phyloP scores from a whole-genome alignment of 2,113 vertebrate genomes.

The Kryptolebias marmoratus region DNA sequence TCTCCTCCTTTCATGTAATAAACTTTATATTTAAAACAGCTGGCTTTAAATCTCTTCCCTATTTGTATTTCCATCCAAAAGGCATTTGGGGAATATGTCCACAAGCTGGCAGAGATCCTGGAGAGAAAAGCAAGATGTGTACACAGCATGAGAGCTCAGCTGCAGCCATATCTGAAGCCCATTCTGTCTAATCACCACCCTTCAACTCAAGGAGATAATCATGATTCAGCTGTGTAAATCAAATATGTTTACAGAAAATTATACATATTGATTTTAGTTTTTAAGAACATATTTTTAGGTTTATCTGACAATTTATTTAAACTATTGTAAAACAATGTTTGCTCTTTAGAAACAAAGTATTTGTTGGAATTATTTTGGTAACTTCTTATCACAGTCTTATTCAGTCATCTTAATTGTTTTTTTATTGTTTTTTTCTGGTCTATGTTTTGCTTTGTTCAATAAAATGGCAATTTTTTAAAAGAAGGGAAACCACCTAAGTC shows the following conservation, averaged over 20 bases:
- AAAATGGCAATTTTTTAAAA: too few species aligned
- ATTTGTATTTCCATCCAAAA: slow-evolving; percentile 55
- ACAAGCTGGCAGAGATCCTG: slow-evolving; percentile 85
- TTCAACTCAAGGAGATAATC: slow-evolving; percentile 12
- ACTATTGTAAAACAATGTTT: too few species aligned
- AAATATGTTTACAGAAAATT: not conserved
- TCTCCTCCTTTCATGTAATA: not conserved
- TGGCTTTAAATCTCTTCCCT: not conserved
- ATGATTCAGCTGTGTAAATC: slow-evolving; percentile 18
- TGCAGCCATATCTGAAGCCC: slow-evolving; percentile 75
- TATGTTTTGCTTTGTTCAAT: too few species aligned
- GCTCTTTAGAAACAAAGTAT: not conserved
- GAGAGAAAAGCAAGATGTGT: slow-evolving; percentile 83
- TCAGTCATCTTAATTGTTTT: too few species aligned
- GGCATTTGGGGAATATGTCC: slow-evolving; percentile 85
- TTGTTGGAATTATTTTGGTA: too few species aligned
- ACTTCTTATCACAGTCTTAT: too few species aligned
- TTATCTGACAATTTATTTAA: too few species aligned
- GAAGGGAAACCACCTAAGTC: too few species aligned
- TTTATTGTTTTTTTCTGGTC: too few species aligned
- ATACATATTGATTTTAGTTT: too few species aligned
- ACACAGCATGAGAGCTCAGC: slow-evolving; percentile 78
- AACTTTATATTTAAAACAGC: not conserved
- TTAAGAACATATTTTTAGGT: too few species aligned
- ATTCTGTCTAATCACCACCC: slow-evolving; percentile 2